Evolutionary conservation across 2,113 vertebrate species (phyloP).

Genomic region (Atlantisia rogersi): DNA sequence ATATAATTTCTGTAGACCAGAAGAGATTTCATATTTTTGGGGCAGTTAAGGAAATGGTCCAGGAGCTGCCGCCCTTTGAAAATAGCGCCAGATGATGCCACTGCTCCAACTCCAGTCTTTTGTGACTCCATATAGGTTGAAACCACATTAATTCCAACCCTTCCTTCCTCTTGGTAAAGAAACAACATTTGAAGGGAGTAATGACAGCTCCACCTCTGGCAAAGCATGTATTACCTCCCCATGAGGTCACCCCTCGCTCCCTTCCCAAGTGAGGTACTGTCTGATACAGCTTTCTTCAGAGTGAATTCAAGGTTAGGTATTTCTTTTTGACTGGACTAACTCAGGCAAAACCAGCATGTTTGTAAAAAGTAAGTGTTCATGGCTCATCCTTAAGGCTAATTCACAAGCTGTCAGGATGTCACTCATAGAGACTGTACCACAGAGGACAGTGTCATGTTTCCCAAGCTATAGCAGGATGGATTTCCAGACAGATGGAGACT

Average conservation of each 20-base stretch:
- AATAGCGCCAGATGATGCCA: not conserved
- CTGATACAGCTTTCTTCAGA: not conserved
- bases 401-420: not conserved
- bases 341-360: not conserved
- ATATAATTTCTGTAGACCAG: not conserved
- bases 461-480: not conserved
- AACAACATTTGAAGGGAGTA: not conserved
- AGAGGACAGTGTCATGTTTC: fast-evolving
- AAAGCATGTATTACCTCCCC: not conserved
- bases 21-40: not conserved
- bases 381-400: not conserved
- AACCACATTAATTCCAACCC: not conserved
- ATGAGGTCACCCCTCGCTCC: not conserved
- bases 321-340: not conserved
- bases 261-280: not conserved
- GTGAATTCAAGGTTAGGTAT: not conserved
- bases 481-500: not conserved
- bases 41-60: not conserved
- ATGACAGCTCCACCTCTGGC: not conserved
- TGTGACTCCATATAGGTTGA: not conserved
- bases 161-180: not conserved
- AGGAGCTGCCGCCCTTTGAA: not conserved
- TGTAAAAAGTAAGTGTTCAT: not conserved
- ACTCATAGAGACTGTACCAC: not conserved
- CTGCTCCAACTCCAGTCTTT: not conserved